Conservation (phyloP, 2,888 invertebrate genomes). For the Adelphocoris suturalis region DNA sequence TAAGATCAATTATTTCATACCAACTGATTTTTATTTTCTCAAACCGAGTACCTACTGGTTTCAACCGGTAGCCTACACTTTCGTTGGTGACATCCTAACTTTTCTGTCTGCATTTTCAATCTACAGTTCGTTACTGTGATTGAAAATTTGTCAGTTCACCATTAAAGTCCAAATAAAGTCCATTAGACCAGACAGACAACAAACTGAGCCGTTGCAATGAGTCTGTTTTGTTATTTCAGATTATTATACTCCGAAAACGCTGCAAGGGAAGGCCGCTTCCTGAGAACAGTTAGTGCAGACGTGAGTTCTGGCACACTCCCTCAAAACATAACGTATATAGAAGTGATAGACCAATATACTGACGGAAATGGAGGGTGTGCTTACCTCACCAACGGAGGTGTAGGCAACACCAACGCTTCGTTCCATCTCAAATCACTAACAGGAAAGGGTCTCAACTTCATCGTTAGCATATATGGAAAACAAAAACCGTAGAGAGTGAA, state of each 20-base stretch:
- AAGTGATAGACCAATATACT: slow-evolving; percentile 79
- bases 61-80: too few relatives aligned
- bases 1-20: too few relatives aligned
- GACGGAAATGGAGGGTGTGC: slow-evolving; percentile 80
- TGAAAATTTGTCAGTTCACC: too few relatives aligned
- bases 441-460: slow-evolving; percentile 79
- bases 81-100: too few relatives aligned
- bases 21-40: too few relatives aligned
- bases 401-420: slow-evolving; percentile 77
- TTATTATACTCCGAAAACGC: slow-evolving; percentile 56
- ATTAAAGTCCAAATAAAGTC: too few relatives aligned
- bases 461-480: slow-evolving; percentile 79
- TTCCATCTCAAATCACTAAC: slow-evolving; percentile 79
- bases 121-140: too few relatives aligned
- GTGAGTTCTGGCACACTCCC: background rate
- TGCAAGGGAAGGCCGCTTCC: slow-evolving; percentile 23
- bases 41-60: too few relatives aligned
- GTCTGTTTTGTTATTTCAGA: slow-evolving; percentile 80
- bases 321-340: slow-evolving; percentile 77
- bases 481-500: background rate
- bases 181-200: too few relatives aligned
- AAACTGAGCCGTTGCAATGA: too few relatives aligned
- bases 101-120: too few relatives aligned
- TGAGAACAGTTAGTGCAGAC: slow-evolving; percentile 58
- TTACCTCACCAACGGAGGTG: slow-evolving; percentile 79